Evolutionary conservation across 2,113 vertebrate genomes (phyloP).

Genomic region (Andinoacara biseriatus): DNA sequence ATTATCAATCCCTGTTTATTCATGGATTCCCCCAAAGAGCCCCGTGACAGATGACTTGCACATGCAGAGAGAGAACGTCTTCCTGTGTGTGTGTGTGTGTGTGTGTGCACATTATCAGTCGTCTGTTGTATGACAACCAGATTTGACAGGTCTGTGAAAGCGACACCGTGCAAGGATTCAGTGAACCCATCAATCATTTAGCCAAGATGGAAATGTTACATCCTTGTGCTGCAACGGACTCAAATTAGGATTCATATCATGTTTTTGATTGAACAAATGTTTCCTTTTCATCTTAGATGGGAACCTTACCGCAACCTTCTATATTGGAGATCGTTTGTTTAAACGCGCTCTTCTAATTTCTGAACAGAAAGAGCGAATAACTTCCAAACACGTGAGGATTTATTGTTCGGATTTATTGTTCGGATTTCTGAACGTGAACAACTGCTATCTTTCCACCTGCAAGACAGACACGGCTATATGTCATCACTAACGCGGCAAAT

Average conservation of each 20-base stretch:
- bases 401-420: not conserved
- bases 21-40: conserved; percentile 38
- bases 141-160: conserved; percentile 74
- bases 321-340: not conserved
- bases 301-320: not conserved
- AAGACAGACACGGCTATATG: not conserved
- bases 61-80: conserved; percentile 41
- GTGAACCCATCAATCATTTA: conserved; percentile 76
- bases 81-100: conserved; percentile 46
- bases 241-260: conserved; percentile 40
- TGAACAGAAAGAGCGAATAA: not conserved
- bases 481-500: not conserved
- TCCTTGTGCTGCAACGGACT: conserved; percentile 42
- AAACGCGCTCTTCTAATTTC: not conserved
- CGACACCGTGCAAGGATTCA: conserved; percentile 69
- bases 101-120: conserved; percentile 52
- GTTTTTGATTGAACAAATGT: conserved; percentile 31
- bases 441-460: not conserved
- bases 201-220: conserved; percentile 62
- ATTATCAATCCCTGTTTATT: conserved; percentile 55
- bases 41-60: conserved; percentile 48
- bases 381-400: not conserved
- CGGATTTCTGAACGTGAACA: not conserved
- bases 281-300: conserved; percentile 10
- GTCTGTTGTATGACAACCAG: conserved; percentile 66